A percentile compares a stretch with the other conserved stretches of the same genome.
Conservation (phyloP, 2,113 vertebrate genomes). For the Sorex fumeus region DNA sequence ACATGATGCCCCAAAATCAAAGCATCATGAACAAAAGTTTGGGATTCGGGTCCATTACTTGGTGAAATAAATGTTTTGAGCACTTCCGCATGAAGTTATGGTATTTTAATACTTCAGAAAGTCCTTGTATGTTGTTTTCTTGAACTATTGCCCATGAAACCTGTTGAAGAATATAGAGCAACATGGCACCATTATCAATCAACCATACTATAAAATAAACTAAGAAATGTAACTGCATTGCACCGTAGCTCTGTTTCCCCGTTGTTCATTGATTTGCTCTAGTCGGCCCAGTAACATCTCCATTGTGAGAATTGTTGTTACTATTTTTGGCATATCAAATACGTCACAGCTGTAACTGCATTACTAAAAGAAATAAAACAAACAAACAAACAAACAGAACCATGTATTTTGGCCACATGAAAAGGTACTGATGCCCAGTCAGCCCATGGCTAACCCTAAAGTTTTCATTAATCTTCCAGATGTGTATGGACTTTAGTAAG, state of each 20-base stretch:
- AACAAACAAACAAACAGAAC: too few species aligned
- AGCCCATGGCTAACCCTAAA: slow-evolving; percentile 49
- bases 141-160: slow-evolving; percentile 14
- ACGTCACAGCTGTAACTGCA: neutral
- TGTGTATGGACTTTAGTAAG: neutral
- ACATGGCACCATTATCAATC: neutral
- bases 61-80: neutral
- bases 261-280: too few species aligned
- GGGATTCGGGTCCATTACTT: neutral
- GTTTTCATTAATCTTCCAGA: neutral
- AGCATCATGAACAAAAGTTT: neutral
- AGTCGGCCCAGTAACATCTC: too few species aligned
- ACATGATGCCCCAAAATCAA: slow-evolving; percentile 2
- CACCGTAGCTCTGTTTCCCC: too few species aligned
- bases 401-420: neutral
- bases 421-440: slow-evolving; percentile 59
- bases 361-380: neutral
- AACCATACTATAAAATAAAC: slow-evolving; percentile 48
- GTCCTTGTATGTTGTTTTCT: neutral
- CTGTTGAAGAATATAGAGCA: slow-evolving; percentile 41
- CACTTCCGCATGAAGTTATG: neutral
- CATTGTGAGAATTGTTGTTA: too few species aligned
- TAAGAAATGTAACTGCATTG: neutral
- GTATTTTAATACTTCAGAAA: neutral
- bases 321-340: too few species aligned